Evolutionary conservation across 2,888 invertebrate species (phyloP).

Genomic region (Caradrina clavipalpis): DNA sequence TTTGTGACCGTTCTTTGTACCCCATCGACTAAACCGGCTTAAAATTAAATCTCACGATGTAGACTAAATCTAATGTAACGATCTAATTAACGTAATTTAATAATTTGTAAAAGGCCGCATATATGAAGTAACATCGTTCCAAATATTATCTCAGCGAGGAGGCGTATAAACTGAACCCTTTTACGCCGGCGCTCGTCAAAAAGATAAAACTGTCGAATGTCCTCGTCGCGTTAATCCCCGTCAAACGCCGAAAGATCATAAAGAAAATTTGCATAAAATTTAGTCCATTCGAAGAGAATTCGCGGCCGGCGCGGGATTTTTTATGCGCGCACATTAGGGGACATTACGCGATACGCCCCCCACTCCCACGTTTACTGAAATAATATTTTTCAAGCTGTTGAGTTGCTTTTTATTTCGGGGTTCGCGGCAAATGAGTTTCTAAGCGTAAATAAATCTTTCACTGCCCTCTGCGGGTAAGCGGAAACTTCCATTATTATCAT

Average conservation of each 20-base stretch:
- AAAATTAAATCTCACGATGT: conserved; percentile 30
- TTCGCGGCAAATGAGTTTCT: conserved; percentile 85
- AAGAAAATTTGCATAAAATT: conserved; percentile 85
- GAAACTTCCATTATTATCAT: conserved; percentile 76
- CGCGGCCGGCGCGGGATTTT: conserved; percentile 75
- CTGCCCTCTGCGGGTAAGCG: conserved; percentile 68
- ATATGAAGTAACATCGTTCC: conserved; percentile 44
- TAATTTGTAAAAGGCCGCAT: conserved; percentile 45
- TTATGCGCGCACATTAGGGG: conserved; percentile 83
- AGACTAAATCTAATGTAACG: conserved; percentile 24
- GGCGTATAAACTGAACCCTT: conserved; percentile 61
- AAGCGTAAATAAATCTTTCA: conserved; percentile 86
- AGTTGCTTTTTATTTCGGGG: conserved; percentile 84
- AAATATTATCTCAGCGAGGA: conserved; percentile 60
- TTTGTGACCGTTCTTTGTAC: conserved; percentile 3
- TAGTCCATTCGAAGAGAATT: conserved; percentile 79
- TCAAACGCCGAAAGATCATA: conserved; percentile 81
- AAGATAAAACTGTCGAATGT: conserved; percentile 74
- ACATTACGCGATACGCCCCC: conserved; percentile 76
- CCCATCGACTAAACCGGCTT: conserved; percentile 14
- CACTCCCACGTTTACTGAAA: conserved; percentile 76
- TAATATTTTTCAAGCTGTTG: conserved; percentile 88
- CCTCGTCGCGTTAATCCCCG: conserved; percentile 75
- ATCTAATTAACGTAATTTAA: conserved; percentile 48
- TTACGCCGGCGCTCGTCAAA: conserved; percentile 58